These are phyloP conservation scores for Gorsachius goisagi DNA, from an alignment of 2,113 vertebrate species.

Conservation along the genomic window DNA sequence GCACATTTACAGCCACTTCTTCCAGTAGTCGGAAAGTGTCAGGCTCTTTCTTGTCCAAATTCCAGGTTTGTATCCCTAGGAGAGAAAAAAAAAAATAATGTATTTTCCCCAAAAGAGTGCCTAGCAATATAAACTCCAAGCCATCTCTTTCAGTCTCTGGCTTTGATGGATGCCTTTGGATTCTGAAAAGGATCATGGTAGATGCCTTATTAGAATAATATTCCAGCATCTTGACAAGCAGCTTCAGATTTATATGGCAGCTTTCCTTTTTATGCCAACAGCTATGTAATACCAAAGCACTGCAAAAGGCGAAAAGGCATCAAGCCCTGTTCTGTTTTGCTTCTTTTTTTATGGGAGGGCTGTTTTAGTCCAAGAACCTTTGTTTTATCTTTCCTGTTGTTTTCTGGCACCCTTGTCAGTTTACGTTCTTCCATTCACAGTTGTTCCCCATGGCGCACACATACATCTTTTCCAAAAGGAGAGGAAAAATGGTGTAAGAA, in stretches of 20 bases:
- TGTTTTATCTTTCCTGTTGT: background rate
- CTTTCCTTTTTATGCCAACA: conserved; percentile 5
- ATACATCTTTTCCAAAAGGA: background rate
- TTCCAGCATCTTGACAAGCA: background rate
- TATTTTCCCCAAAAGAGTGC: background rate
- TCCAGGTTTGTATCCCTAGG: background rate
- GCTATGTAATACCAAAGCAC: background rate
- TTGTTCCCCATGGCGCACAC: background rate
- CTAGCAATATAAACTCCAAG: background rate
- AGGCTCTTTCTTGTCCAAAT: background rate
- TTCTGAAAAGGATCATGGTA: background rate
- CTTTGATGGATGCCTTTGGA: background rate
- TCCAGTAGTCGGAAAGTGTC: background rate
- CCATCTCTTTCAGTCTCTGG: background rate
- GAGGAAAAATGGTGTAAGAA: background rate
- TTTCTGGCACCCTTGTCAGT: background rate
- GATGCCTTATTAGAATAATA: conserved; percentile 30
- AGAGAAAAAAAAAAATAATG: background rate
- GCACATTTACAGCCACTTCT: background rate
- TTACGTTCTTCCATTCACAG: background rate
- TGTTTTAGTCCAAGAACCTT: background rate
- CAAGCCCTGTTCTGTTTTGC: background rate
- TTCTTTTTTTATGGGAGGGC: background rate
- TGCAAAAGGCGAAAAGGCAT: conserved; percentile 7
- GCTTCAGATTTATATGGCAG: background rate